phyloP scores from a whole-genome alignment of 2,797 vertebrate species.

The Cossypha caffra region DNA sequence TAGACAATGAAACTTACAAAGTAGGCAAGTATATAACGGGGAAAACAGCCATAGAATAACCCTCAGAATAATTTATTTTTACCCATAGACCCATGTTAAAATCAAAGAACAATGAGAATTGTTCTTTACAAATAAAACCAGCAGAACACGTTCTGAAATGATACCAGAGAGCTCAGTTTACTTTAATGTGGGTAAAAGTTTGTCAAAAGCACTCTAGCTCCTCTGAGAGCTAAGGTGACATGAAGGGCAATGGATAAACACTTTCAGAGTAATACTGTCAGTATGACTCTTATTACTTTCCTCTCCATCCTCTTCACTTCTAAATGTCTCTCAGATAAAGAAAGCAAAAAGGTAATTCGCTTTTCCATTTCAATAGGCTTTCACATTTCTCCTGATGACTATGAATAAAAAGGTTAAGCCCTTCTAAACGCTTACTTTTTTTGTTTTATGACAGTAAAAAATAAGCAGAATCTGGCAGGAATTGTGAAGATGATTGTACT shows the following conservation, averaged over 20 bases:
- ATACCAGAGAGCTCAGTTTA: background rate
- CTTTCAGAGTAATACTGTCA: background rate
- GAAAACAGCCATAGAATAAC: background rate
- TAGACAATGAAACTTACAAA: background rate
- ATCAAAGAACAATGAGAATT: background rate
- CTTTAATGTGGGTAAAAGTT: background rate
- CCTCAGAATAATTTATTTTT: background rate
- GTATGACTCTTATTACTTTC: background rate
- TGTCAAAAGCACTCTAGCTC: background rate
- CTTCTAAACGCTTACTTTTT: background rate
- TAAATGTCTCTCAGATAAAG: background rate
- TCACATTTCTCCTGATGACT: background rate
- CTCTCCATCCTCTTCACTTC: background rate
- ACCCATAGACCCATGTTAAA: background rate
- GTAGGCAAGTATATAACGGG: background rate
- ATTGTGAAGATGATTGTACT: accelerated
- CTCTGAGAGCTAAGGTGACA: background rate
- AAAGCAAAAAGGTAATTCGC: background rate
- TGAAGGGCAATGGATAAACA: background rate
- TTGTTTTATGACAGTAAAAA: background rate
- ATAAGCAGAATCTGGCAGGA: background rate
- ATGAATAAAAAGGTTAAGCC: background rate
- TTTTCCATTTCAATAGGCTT: background rate
- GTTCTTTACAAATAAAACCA: background rate
- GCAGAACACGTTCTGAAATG: background rate